These are phyloP conservation scores for Pseudopodoces humilis DNA, from an alignment of 2,113 vertebrate species.

Conservation along the genomic window DNA sequence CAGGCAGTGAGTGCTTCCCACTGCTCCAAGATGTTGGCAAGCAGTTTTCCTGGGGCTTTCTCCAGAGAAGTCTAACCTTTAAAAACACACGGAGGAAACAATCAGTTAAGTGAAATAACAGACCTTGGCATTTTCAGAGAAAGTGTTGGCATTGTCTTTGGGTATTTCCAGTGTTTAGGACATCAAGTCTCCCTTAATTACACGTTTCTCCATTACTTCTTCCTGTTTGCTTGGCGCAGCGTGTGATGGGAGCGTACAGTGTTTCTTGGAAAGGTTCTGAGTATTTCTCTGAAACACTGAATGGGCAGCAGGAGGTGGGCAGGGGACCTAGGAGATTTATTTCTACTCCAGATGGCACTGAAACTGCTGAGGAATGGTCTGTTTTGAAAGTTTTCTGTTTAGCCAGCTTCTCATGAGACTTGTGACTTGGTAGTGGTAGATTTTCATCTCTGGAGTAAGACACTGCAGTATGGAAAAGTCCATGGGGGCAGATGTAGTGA, in stretches of 20 bases:
- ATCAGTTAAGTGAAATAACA: conserved; percentile 37
- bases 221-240: not conserved
- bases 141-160: conserved; percentile 3
- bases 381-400: not conserved
- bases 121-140: conserved; percentile 42
- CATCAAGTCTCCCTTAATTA: conserved; percentile 37
- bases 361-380: not conserved
- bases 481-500: not conserved
- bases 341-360: not conserved
- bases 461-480: not conserved
- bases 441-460: not conserved
- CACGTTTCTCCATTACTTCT: not conserved
- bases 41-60: not conserved
- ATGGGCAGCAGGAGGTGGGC: not conserved
- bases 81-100: conserved; percentile 13
- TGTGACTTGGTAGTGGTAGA: not conserved
- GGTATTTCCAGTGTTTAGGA: conserved; percentile 45
- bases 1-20: not conserved
- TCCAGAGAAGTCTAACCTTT: conserved; percentile 36
- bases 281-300: conserved; percentile 34
- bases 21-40: not conserved
- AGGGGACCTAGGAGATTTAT: not conserved
- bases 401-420: not conserved
- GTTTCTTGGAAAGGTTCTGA: conserved; percentile 48
- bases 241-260: fast-evolving